Evolutionary conservation across 2,113 vertebrate genomes (phyloP), one percentile per base, ranked within the genome.

Genomic region (Ahaetulla prasina): DNA sequence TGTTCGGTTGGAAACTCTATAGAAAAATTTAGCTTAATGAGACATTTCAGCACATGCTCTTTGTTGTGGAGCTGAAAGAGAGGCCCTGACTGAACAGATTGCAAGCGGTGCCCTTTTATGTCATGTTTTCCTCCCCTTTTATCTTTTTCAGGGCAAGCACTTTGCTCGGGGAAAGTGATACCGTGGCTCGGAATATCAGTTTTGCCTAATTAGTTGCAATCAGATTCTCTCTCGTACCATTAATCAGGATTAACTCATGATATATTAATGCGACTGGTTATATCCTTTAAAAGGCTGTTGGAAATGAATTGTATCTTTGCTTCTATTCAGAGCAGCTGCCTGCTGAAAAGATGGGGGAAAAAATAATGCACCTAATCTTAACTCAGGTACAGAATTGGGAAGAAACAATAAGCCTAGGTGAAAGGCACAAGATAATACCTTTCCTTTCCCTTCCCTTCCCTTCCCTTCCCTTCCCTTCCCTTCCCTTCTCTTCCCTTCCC

Each of bases 191-290:
- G 1, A 94, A 93, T 94, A 27, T 10, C 22, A 90, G 2, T 63
- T 2, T 89, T 30, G 86, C 2, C 80, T 45, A 91, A 45, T 87
- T 91, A 94, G 4, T 57, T 4, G 22, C n/a, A 94, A 90, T 92
- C 94, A 47, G 12, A 39, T 84, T 87, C n/a, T 54, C n/a, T 87
- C n/a, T 50, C 22, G 25, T 88, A 54, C 49, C 92, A 54, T 16
- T n/a, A 93, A 63, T 7, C 50, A 47, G 87, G 1, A 74, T 92
- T 93, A 94, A 20, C 11, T 93, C 8, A 92, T 94, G 86, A 89
- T 49, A 88, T 91, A 93, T 93, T 93, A 91, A 93, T 80, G 88
- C 25, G 89, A 93, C n/a, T 50, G 0, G 0, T 0, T 2, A 92
- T 0, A 0, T 84, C 35, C 43, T 89, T 91, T 88, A 94, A 87